Base-by-base conservation (phyloP, 2,113 vertebrate species). In the Bubo bubo region DNA sequence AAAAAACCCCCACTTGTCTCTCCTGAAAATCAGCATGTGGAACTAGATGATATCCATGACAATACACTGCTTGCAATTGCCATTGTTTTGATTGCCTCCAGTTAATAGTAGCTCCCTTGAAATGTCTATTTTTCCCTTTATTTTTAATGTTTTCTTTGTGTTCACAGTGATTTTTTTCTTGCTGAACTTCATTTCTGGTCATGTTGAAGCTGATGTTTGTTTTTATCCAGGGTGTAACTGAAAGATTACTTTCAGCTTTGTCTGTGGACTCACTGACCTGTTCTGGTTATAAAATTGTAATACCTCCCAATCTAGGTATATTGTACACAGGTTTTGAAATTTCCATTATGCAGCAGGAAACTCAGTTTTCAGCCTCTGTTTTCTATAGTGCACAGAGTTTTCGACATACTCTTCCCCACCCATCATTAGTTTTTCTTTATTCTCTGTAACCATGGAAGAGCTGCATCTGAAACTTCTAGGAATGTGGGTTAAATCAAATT, bases 91-190 rank as follows among this genome's bases (percentile, higher is more conserved):
- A 35, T 35, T 35, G 35, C 35, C 35, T 35, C 10, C 34, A 59
- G 7, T 91, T 66, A 91, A 55, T 32, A 88, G 24, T 35, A 81
- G 2, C 21, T 66, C 14, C 37, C 12, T 50, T 91, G 64, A 80
- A 66, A 66, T 53, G 34, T 60, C 39, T 0, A 1, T 20, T 47
- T 72, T 67, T 4, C 5, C 1, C 17, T 75, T 5, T 75, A 12
- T 84, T 83, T 92, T 86, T 67, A 67, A 47, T 70, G 12, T 62
- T 83, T 87, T 63, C 14, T 22, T 67, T 55, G 12, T 62, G 6
- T 47, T 77, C 9, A 7, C 14, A 2, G 9, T 49, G 35, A 20
- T 18, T n/a, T 11, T 47, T 43, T 9, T 0, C 14, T 55, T 4
- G 1, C 5, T 81, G 43, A 87, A 34, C 20, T 35, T 88, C 8